Percentiles rank a stretch among this genome's conserved stretches.
These are phyloP conservation scores for Hyphantria cunea DNA, from an alignment of 1,140 invertebrate genomes.

Conservation along the genomic window DNA sequence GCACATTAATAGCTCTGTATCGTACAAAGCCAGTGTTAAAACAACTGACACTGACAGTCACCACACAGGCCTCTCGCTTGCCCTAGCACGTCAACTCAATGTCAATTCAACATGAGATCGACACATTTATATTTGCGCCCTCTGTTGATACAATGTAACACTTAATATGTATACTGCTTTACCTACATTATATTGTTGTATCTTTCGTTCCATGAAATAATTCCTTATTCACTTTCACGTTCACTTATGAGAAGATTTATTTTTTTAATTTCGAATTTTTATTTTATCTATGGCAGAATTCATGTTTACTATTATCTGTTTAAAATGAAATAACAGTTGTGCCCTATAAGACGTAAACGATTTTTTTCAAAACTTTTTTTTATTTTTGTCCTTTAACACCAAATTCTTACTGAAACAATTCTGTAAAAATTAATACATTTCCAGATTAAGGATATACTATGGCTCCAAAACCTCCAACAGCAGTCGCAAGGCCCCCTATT, in stretches of 20 bases:
- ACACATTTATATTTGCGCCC: background rate
- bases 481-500: constrained; percentile 47
- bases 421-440: background rate
- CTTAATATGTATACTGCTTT: background rate
- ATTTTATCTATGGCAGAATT: no score
- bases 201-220: no score
- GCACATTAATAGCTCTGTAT: background rate
- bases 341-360: no score
- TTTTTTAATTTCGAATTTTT: no score
- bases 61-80: no score
- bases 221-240: no score
- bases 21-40: no score
- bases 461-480: constrained; percentile 38
- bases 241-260: no score
- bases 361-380: background rate
- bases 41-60: no score
- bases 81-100: background rate
- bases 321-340: no score
- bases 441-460: no score
- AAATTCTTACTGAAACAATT: background rate
- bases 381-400: background rate
- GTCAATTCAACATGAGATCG: background rate
- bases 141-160: background rate
- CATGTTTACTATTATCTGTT: no score
- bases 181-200: background rate